Percentiles rank a stretch among this genome's conserved stretches.
These are phyloP conservation scores for Diuraphis noxia DNA, from an alignment of 1,140 invertebrate species.

Conservation along the genomic window DNA sequence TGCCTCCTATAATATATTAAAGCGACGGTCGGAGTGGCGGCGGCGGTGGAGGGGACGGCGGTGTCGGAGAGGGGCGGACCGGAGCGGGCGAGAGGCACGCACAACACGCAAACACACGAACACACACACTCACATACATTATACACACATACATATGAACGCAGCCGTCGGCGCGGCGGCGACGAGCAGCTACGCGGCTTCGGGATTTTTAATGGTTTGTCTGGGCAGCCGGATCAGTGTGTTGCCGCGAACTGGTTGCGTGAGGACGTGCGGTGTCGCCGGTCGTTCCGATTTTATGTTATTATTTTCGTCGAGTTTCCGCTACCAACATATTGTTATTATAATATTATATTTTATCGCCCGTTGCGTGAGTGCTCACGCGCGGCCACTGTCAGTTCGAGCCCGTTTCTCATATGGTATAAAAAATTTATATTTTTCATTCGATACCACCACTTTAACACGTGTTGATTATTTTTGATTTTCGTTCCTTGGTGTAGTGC, in stretches of 20 bases:
- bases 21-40: not conserved
- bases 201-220: constrained; percentile 43
- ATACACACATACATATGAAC: not conserved
- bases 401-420: not conserved
- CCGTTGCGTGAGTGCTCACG: not conserved
- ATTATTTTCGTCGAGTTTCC: not conserved
- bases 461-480: not conserved
- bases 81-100: constrained; percentile 17
- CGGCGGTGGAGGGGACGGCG: not conserved
- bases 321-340: not conserved
- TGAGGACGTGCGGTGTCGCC: not conserved
- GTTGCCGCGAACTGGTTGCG: constrained; percentile 44
- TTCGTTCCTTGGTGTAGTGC: not conserved
- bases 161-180: not conserved
- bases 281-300: constrained; percentile 11
- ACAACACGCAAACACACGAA: not conserved
- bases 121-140: not conserved
- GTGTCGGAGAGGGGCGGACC: not conserved
- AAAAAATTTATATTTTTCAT: not conserved
- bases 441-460: not conserved
- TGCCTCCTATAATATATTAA: not conserved
- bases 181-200: constrained; percentile 26
- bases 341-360: not conserved
- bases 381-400: not conserved
- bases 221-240: constrained; percentile 39